Percentiles rank a stretch among this genome's conserved stretches.
Evolutionary conservation across 2,113 vertebrate species (phyloP).

Genomic region (Pterocles orientalis): DNA sequence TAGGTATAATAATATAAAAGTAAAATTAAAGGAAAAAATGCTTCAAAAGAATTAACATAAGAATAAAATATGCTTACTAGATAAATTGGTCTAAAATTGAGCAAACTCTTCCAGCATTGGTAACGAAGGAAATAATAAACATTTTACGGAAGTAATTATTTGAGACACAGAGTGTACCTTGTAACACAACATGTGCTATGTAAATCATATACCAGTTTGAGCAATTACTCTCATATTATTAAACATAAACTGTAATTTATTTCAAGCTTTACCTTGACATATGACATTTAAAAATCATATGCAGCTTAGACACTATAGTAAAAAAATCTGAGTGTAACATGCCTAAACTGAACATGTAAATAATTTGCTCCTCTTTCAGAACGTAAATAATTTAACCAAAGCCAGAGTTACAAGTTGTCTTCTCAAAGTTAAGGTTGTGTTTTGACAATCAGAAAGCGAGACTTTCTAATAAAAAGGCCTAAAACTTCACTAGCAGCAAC

Average conservation of each 20-base stretch:
- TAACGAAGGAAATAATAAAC: not conserved
- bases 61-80: not conserved
- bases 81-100: not conserved
- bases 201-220: not conserved
- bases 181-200: not conserved
- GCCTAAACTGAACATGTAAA: not conserved
- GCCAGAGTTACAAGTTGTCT: not conserved
- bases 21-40: not conserved
- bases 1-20: not conserved
- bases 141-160: not conserved
- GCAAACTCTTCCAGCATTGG: not conserved
- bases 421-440: not conserved
- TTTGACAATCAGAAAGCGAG: not conserved
- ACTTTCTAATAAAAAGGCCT: not conserved
- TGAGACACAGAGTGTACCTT: not conserved
- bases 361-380: not conserved
- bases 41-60: not conserved
- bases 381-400: not conserved
- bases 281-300: not conserved
- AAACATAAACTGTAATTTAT: not conserved
- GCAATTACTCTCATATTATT: not conserved
- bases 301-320: not conserved
- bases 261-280: not conserved
- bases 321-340: not conserved
- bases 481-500: not conserved